These are phyloP conservation scores for Corella eumyota DNA, from an alignment of 23 tunicate genomes.

Conservation along the genomic window DNA sequence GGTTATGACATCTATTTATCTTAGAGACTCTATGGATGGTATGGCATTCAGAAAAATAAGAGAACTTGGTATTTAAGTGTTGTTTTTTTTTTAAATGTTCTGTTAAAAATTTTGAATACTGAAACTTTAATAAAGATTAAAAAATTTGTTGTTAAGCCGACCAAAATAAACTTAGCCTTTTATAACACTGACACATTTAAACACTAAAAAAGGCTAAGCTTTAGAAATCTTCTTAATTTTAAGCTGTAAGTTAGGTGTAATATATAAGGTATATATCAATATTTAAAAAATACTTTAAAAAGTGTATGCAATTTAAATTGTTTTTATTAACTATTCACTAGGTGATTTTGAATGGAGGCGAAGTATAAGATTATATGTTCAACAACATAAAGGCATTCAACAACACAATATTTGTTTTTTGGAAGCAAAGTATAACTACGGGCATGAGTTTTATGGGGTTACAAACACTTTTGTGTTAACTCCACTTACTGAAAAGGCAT, in stretches of 20 bases:
- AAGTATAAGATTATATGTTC: conserved; percentile 61
- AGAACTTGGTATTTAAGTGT: conserved; percentile 34
- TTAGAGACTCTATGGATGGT: conserved; percentile 68
- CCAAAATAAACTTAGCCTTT: not conserved
- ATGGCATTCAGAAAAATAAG: conserved; percentile 64
- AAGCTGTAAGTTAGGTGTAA: too few species aligned
- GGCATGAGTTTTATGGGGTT: conserved; percentile 64
- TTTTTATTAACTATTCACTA: not conserved
- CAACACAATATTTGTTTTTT: conserved; percentile 47
- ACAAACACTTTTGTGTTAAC: conserved; percentile 44
- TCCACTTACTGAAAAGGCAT: conserved; percentile 58
- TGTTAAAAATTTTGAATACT: not conserved
- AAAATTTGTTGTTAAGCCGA: not conserved
- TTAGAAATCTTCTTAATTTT: too few species aligned
- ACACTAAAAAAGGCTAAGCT: too few species aligned
- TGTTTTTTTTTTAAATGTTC: conserved; percentile 1
- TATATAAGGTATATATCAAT: too few species aligned
- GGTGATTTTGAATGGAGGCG: conserved; percentile 92
- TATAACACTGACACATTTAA: too few species aligned
- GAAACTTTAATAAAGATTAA: not conserved
- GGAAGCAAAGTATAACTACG: conserved; percentile 60
- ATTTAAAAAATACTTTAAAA: too few species aligned
- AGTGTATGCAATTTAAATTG: too few species aligned
- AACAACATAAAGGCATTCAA: conserved; percentile 16
- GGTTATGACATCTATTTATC: conserved; percentile 51